Percentiles rank a stretch among this genome's conserved stretches.
Conservation (phyloP, 2,888 invertebrate genomes). For the Ennomos quercinarius region DNA sequence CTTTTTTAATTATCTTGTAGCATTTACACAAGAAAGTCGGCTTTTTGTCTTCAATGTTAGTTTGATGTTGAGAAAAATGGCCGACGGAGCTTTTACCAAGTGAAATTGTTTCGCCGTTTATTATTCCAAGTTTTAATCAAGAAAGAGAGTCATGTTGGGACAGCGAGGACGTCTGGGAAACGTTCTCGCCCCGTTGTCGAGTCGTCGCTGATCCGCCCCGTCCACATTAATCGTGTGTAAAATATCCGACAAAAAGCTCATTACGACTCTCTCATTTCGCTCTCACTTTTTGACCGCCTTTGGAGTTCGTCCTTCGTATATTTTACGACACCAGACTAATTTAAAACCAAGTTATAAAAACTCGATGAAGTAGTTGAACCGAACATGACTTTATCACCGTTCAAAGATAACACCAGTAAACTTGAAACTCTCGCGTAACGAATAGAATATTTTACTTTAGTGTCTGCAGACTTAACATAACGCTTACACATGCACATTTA, state of each 20-base stretch:
- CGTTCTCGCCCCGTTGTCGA: slow-evolving; percentile 55
- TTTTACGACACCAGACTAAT: background rate
- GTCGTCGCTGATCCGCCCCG: slow-evolving; percentile 54
- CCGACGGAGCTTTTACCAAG: slow-evolving; percentile 55
- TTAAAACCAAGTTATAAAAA: background rate
- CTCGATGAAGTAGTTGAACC: no score
- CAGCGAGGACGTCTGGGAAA: slow-evolving; percentile 63
- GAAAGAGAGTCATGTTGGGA: slow-evolving; percentile 62
- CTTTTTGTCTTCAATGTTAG: slow-evolving; percentile 70
- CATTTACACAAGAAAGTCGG: no score
- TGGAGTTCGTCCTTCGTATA: background rate
- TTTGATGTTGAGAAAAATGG: slow-evolving; percentile 57
- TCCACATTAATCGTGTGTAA: slow-evolving; percentile 68
- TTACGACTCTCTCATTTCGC: slow-evolving; percentile 44
- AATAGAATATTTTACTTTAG: background rate
- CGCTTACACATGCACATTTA: slow-evolving; percentile 1
- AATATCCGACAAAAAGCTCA: slow-evolving; percentile 61
- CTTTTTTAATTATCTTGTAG: no score
- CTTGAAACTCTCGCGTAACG: background rate
- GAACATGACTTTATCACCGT: no score
- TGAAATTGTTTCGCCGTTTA: slow-evolving; percentile 79
- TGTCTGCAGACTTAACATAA: slow-evolving; percentile 10
- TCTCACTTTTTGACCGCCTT: slow-evolving; percentile 30
- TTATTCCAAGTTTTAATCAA: slow-evolving; percentile 83
- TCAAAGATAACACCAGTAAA: background rate